Evolutionary conservation across 1,140 invertebrate genomes (phyloP), one percentile per base, ranked within the genome.

Genomic region (Drosophila pectinifera): DNA sequence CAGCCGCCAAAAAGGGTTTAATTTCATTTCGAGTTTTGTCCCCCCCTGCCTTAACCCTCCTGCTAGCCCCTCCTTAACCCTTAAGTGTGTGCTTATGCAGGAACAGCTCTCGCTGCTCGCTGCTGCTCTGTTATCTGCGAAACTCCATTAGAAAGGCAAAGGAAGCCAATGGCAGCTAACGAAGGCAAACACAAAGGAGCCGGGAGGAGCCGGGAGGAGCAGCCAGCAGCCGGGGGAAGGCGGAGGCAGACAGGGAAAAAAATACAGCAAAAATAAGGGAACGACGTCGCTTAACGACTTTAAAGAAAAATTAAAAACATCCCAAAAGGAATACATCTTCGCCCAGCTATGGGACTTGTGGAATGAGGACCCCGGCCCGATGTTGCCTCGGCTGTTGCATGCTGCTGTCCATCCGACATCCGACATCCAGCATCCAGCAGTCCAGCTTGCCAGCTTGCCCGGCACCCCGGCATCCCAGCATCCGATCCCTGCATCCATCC

Each of bases 261-360:
- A 64, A 67, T 57, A 77, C 63, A 76, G 73, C 61, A 70, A 67
- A 80, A 73, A 76, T 59, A 76, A 70, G 48, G 31, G 20, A 70
- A 70, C 72, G 77, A 88, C 76, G 84, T 84, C 84, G 80, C 85
- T 89, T 89, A 89, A 89, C 84, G 84, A 89, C 84, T 89, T 89
- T 90, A 89, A 88, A 83, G 84, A 89, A 89, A 88, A 89, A 89
- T 89, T 89, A 89, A 89, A 89, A 89, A 89, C 84, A 89, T 89
- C 84, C 84, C 84, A 89, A 89, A 89, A 89, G 84, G 84, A 89
- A 89, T 89, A 89, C 84, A 90, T 89, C 84, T 89, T 89, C 84
- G 80, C 84, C 63, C 78, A 82, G 82, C 81, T 85, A 68, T 49
- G 53, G 46, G 42, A 36, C 22, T 64, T 59, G 49, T 72, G 42